Evolutionary conservation across 2,888 invertebrate species (phyloP), one percentile per base, ranked within the genome.

Genomic region (Margaritifera margaritifera): DNA sequence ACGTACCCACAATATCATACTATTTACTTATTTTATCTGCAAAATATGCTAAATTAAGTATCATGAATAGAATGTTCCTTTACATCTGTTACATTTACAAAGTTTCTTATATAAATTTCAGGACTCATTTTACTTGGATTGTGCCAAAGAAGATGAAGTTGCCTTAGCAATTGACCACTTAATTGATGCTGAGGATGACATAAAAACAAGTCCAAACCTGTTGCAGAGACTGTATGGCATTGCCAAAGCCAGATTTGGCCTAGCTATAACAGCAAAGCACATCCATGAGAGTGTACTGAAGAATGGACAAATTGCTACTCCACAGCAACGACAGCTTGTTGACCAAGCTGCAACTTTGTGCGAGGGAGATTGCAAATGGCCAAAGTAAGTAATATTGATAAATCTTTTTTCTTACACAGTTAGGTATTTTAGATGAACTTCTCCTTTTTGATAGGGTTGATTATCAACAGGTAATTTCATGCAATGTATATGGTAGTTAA

Each of bases 171-270:
- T 69, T 20, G 58, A 74, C 15, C 62, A 69, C 50, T 62, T 80
- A 22, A 62, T 61, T 31, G 55, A 64, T 24, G 73, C 72, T 24
- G 57, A n/a, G 51, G 31, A 63, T 15, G 64, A 59, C 54, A 65
- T 80, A n/a, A 31, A 61, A 25, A 57, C 19, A 18, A 65, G 72
- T 57, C 62, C 52, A 11, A 55, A 76, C 20, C 50, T 64, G 61
- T 71, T 82, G 5, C 71, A 71, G 24, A 75, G 78, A 57, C 53
- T 82, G 24, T 74, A 74, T 55, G 74, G 74, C 20, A 31, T 84
- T 51, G 83, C 83, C 8, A 65, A 69, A 31, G 70, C 74, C 25
- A 71, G 83, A 53, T 80, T 75, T 66, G 82, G 82, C 1, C 78
- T 84, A 50, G 62, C 72, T 42, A 72, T 80, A 19, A 68, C 74